phyloP scores from a whole-genome alignment of 2,888 invertebrate species.

The Tenthredo notha region DNA sequence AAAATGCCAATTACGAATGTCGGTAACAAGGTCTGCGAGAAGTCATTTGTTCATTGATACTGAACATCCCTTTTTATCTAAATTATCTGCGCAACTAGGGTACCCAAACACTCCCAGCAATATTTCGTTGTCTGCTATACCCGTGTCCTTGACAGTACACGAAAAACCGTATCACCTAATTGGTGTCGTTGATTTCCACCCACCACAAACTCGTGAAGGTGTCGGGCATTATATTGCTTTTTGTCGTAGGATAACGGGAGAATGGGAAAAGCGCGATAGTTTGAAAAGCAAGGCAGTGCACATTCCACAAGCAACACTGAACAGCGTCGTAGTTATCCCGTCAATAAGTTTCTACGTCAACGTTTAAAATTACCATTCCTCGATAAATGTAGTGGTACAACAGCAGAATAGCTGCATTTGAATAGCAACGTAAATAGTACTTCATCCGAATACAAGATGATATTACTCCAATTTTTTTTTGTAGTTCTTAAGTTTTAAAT shows the following conservation, averaged over 20 bases:
- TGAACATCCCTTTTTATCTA: slow-evolving; percentile 19
- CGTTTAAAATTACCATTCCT: not conserved
- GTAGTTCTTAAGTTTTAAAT: not conserved
- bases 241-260: slow-evolving; percentile 35
- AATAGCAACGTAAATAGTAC: not conserved
- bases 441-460: not conserved
- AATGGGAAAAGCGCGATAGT: slow-evolving; percentile 19
- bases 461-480: not conserved
- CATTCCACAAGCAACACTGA: not conserved
- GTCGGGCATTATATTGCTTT: slow-evolving; percentile 29
- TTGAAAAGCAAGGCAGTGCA: not conserved
- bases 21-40: not conserved
- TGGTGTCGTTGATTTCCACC: slow-evolving; percentile 2
- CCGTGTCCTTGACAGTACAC: not conserved
- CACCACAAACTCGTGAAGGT: slow-evolving; percentile 15
- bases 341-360: not conserved
- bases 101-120: not conserved
- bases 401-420: not conserved
- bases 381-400: no score
- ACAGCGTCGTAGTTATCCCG: not conserved
- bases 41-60: slow-evolving; percentile 14
- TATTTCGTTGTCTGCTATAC: slow-evolving; percentile 1
- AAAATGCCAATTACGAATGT: not conserved
- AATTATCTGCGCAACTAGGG: not conserved
- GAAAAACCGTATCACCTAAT: not conserved